Percentiles rank a stretch among this genome's conserved stretches.
phyloP scores from a whole-genome alignment of 2,888 invertebrate genomes.

The Cryptocephalus moraei region DNA sequence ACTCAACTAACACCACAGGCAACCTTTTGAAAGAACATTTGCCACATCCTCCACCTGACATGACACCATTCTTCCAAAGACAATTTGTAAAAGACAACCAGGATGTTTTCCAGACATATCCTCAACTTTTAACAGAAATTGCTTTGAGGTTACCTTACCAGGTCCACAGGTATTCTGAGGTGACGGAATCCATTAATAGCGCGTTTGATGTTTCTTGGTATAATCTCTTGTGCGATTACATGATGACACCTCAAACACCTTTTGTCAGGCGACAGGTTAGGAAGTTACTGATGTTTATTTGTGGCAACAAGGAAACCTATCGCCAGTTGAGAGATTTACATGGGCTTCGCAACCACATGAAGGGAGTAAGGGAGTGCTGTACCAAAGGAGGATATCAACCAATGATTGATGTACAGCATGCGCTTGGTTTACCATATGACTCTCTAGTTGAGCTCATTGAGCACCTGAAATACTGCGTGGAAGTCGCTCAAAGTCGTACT shows the following conservation, averaged over 20 bases:
- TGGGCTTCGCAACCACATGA: constrained; percentile 81
- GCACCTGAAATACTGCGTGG: constrained; percentile 86
- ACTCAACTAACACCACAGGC: constrained; percentile 40
- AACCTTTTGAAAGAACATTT: constrained; percentile 74
- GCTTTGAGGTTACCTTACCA: constrained; percentile 88
- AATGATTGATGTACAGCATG: constrained; percentile 37
- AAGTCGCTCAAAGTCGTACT: constrained; percentile 79
- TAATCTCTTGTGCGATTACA: constrained; percentile 66
- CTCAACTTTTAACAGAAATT: constrained; percentile 91
- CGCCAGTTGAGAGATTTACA: constrained; percentile 88
- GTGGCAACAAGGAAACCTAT: constrained; percentile 93
- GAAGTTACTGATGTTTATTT: constrained; percentile 82
- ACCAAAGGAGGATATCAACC: constrained; percentile 46
- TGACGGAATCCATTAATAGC: constrained; percentile 37
- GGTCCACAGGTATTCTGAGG: constrained; percentile 67
- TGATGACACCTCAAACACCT: constrained; percentile 86
- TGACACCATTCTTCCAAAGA: constrained; percentile 89
- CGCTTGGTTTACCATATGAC: constrained; percentile 67
- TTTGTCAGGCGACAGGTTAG: constrained; percentile 80
- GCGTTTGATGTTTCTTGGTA: constrained; percentile 60
- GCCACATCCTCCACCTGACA: constrained; percentile 77
- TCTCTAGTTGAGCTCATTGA: constrained; percentile 90
- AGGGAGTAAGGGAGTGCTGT: constrained; percentile 46
- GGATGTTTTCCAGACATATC: constrained; percentile 90
- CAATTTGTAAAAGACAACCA: constrained; percentile 88